Conservation (phyloP, 2,888 invertebrate species). For the Cepaea hortensis region DNA sequence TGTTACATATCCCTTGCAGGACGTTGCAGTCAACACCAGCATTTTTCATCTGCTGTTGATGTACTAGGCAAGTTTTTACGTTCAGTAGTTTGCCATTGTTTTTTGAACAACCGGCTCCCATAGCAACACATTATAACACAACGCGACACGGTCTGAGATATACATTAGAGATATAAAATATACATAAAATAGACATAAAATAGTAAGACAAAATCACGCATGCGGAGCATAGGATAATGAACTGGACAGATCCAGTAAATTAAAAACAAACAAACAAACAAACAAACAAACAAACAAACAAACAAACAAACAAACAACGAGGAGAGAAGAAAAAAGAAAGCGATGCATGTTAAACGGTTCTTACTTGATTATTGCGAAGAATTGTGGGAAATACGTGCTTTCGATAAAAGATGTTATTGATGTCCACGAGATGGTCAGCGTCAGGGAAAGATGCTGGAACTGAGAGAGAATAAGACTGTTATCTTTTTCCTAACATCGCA, state of each 20-base stretch:
- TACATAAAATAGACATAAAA: background rate
- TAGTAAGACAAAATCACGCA: background rate
- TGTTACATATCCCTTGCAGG: too few relatives aligned
- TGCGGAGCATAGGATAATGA: too few relatives aligned
- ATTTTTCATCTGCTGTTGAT: too few relatives aligned
- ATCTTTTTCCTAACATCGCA: background rate
- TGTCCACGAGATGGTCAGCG: background rate
- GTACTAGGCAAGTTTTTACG: too few relatives aligned
- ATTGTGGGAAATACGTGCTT: constrained; percentile 35
- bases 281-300: background rate
- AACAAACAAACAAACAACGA: background rate
- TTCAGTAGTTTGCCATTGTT: too few relatives aligned
- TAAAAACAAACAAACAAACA: background rate
- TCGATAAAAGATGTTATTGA: constrained; percentile 6
- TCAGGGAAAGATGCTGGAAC: constrained; percentile 3
- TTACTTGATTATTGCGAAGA: background rate
- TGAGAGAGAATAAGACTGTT: background rate
- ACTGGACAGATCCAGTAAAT: background rate
- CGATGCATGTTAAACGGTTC: background rate
- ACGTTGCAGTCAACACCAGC: too few relatives aligned
- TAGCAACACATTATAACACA: too few relatives aligned
- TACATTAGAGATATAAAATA: too few relatives aligned
- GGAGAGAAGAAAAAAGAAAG: background rate
- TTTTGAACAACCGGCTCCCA: too few relatives aligned
- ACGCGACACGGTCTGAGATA: too few relatives aligned